Evolutionary conservation across 2,888 invertebrate genomes (phyloP).

Genomic region (Atrina japonica): DNA sequence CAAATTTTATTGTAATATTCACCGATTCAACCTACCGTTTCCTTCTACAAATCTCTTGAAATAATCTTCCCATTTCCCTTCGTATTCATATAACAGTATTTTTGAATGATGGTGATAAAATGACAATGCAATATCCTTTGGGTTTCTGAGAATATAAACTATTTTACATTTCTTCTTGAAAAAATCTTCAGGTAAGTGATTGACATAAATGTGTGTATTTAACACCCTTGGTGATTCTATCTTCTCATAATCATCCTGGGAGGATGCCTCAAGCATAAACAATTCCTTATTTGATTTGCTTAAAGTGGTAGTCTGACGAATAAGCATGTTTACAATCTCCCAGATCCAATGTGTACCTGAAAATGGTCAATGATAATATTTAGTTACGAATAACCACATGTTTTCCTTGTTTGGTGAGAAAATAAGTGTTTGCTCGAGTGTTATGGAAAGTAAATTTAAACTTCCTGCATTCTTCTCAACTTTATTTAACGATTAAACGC

Average conservation of each 20-base stretch:
- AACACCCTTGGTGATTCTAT: conserved; percentile 39
- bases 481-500: no score
- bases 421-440: no score
- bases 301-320: conserved; percentile 25
- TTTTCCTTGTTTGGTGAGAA: no score
- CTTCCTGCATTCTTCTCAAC: no score
- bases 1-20: no score
- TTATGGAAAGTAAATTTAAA: no score
- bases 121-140: conserved; percentile 51
- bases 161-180: conserved; percentile 44
- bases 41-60: conserved; percentile 51
- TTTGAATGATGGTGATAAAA: conserved; percentile 41
- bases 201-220: conserved; percentile 39
- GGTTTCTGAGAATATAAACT: conserved; percentile 44
- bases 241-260: conserved; percentile 32
- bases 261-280: conserved; percentile 36
- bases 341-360: conserved; percentile 52
- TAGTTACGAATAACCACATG: no score
- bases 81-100: conserved; percentile 47
- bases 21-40: conserved; percentile 53
- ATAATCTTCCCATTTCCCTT: conserved; percentile 54
- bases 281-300: conserved; percentile 22
- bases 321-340: conserved; percentile 47
- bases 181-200: conserved; percentile 39
- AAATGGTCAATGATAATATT: neutral